Evolutionary conservation across 2,797 vertebrate genomes (phyloP).

Genomic region (Tangara arthus): DNA sequence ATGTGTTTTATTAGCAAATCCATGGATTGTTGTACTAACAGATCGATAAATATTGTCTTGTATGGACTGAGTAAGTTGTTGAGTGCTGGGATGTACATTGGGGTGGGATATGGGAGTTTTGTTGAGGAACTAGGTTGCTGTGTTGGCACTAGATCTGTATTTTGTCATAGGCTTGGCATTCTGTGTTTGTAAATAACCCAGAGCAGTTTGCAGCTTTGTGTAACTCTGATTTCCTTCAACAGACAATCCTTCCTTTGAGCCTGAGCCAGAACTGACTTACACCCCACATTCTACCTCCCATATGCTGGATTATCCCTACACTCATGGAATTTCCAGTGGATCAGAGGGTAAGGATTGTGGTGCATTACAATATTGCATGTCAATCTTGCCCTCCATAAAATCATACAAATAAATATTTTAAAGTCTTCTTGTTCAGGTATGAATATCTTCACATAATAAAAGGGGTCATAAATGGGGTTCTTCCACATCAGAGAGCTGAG

Average conservation of each 20-base stretch:
- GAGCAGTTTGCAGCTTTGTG: neutral
- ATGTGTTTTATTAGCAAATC: neutral
- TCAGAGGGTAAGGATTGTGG: neutral
- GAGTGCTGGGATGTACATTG: neutral
- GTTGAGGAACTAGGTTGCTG: neutral
- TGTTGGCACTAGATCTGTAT: neutral
- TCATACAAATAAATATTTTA: neutral
- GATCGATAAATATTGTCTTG: neutral
- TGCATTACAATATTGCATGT: neutral
- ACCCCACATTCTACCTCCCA: neutral
- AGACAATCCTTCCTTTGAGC: conserved; percentile 55
- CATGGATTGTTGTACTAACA: neutral
- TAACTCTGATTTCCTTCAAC: neutral
- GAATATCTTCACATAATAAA: neutral
- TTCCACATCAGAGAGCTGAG: neutral
- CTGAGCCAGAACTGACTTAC: neutral
- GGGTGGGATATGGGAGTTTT: neutral
- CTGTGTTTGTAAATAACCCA: neutral
- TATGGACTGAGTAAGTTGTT: neutral
- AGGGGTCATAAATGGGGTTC: neutral
- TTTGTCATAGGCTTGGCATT: neutral
- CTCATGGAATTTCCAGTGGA: neutral
- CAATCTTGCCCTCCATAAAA: neutral
- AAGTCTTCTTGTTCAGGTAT: neutral
- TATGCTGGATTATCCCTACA: neutral